These are phyloP conservation scores for Lerista edwardsae DNA, from an alignment of 2,797 vertebrate genomes.

Conservation along the genomic window DNA sequence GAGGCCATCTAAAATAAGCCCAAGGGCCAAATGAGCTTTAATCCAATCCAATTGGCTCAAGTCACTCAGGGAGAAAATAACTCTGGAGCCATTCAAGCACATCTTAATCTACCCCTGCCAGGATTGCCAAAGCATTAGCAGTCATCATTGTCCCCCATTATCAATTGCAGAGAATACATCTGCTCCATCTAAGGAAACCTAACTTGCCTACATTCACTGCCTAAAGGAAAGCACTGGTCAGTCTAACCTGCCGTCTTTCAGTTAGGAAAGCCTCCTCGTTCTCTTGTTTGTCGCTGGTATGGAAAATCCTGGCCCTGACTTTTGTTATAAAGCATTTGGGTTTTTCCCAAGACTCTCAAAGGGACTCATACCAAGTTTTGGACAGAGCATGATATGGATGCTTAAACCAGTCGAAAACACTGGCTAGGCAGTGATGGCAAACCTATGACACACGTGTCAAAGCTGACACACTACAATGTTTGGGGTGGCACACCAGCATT, in stretches of 20 bases:
- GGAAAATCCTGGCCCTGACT: neutral
- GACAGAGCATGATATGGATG: neutral
- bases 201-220: constrained; percentile 8
- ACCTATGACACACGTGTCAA: too few relatives aligned
- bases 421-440: too few relatives aligned
- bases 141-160: neutral
- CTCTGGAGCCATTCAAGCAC: constrained; percentile 5
- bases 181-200: constrained; percentile 14
- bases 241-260: neutral
- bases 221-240: neutral
- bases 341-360: neutral
- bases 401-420: neutral
- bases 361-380: neutral
- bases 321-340: neutral
- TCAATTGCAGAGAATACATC: constrained; percentile 3
- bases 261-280: neutral
- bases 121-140: constrained; percentile 13
- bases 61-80: constrained; percentile 27
- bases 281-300: neutral
- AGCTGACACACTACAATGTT: too few relatives aligned
- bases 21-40: constrained; percentile 17
- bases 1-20: neutral
- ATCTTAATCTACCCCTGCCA: constrained; percentile 2
- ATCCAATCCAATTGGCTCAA: constrained; percentile 30
- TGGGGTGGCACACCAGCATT: too few relatives aligned